Base-by-base conservation (phyloP, 2,888 invertebrate species). In the Phasia obesa region DNA sequence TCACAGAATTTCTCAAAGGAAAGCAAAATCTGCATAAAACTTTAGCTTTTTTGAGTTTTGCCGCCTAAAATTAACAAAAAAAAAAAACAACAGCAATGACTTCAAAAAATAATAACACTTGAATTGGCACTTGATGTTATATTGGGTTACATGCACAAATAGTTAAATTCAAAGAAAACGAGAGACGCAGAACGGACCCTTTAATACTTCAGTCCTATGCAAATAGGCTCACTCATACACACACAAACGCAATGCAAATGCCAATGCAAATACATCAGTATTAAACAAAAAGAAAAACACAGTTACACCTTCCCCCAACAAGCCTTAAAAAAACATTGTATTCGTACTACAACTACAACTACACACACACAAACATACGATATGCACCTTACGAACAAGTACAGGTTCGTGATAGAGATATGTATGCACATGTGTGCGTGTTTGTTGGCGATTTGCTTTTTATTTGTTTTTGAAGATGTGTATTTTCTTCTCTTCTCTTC, bases 181-280 rank as follows among this genome's bases (percentile, higher is more conserved):
- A 65, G 21, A 23, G 19, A 49, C 11, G 21, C 27, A 49, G 21
- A n/a, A n/a, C n/a, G 17, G 64, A 51, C 64, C 78, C 71, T 73
- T 79, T 65, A 17, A 47, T 71, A 44, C 73, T 55, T 51, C 44
- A 31, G 31, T 65, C 71, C 71, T 73, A 49, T 65, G 65, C 31
- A 71, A 79, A 79, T 65, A 64, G 9, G 15, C 23, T 53, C 60
- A 49, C 51, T 65, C 38, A 31, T 25, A 38, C 15, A 25, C 19
- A 17, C 25, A 44, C 13, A 57, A 5, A 44, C 17, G 11, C 31
- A 38, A 62, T 23, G 17, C 42, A 55, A 64, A 62, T 25, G 21
- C 27, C 51, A 49, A 73, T 60, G 9, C 49, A 25, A n/a, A 42
- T 19, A 49, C n/a, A 47, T 17, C 1, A 9, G 6, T 19, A 13